Evolutionary conservation across 1,140 invertebrate genomes (phyloP).

Genomic region (Thaumetopoea pityocampa): DNA sequence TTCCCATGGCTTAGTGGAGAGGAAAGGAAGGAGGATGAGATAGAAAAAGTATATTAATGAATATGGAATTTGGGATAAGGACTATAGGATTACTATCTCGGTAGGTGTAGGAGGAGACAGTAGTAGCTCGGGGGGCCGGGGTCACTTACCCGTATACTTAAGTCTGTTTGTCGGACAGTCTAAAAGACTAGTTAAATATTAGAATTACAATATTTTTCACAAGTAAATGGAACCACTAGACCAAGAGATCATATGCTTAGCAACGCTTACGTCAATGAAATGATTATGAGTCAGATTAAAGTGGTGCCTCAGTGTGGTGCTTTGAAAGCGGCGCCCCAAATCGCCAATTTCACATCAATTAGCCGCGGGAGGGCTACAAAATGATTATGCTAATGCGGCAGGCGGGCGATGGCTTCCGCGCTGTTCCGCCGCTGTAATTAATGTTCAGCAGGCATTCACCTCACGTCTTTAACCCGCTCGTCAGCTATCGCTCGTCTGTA

Average conservation of each 20-base stretch:
- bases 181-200: conserved; percentile 6
- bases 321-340: conserved; percentile 13
- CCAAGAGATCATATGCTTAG: conserved; percentile 7
- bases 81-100: no score
- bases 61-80: no score
- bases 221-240: conserved; percentile 4
- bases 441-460: conserved; percentile 36
- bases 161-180: conserved; percentile 2
- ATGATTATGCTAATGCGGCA: conserved; percentile 46
- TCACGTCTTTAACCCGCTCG: conserved; percentile 23
- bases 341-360: conserved; percentile 33
- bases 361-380: conserved; percentile 26
- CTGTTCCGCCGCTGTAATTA: conserved; percentile 38
- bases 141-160: no score
- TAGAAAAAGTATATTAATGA: no score
- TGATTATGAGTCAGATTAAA: conserved; percentile 16
- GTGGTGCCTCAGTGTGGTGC: conserved; percentile 1
- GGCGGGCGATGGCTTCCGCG: conserved; percentile 38
- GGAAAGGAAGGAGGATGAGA: no score
- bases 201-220: conserved; percentile 13
- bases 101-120: no score
- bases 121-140: no score
- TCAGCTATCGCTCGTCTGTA: conserved; percentile 22
- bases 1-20: no score
- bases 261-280: conserved; percentile 12